Conservation (phyloP, 2,113 vertebrate species). For the Ondatra zibethicus region DNA sequence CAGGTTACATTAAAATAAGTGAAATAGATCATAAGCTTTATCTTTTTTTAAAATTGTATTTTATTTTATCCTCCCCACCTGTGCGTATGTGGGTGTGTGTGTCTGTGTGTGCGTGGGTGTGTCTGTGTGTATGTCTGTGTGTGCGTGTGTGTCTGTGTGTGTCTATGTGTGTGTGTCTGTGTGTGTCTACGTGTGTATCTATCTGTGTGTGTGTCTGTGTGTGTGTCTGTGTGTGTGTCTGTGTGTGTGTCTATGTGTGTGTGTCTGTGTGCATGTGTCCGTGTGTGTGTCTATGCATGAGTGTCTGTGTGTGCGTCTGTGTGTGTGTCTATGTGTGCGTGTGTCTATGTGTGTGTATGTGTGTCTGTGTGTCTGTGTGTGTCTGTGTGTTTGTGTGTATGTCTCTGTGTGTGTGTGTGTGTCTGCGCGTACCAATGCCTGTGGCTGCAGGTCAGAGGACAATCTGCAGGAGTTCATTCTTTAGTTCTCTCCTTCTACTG, state of each 20-base stretch:
- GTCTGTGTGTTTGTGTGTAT: background rate
- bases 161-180: background rate
- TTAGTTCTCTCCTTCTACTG: background rate
- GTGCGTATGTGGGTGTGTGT: no score
- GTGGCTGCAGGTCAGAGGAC: background rate
- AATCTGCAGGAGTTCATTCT: background rate
- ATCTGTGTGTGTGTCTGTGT: no score
- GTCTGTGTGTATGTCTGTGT: no score
- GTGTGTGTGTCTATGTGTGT: background rate
- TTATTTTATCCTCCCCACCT: no score
- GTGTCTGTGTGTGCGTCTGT: no score
- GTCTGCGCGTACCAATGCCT: background rate
- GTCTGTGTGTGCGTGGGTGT: no score
- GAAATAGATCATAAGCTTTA: background rate
- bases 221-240: no score
- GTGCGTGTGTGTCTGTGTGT: background rate
- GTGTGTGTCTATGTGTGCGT: no score
- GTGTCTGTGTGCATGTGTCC: background rate
- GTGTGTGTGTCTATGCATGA: background rate
- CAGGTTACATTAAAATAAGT: background rate
- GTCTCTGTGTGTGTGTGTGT: background rate
- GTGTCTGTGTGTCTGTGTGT: no score
- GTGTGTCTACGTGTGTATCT: no score
- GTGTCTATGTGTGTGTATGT: no score
- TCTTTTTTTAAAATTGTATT: background rate